These are phyloP conservation scores for Raja brachyura DNA, from an alignment of 2,113 vertebrate species.

Conservation along the genomic window DNA sequence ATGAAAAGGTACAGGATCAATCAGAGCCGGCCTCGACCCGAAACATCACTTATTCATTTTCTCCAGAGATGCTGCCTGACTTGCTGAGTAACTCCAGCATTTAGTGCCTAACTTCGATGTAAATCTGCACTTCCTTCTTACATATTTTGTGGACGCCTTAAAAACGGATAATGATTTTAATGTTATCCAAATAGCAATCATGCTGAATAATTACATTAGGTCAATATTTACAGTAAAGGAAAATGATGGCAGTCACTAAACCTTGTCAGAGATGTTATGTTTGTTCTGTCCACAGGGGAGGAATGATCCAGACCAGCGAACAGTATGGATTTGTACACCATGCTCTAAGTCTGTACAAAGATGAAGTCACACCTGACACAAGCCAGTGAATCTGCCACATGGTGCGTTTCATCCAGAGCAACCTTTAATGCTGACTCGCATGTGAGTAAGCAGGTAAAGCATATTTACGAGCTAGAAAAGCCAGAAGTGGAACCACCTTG, in stretches of 20 bases:
- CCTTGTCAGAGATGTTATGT: neutral
- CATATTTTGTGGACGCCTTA: too few relatives aligned
- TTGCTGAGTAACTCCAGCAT: too few relatives aligned
- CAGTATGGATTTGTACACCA: constrained; percentile 97
- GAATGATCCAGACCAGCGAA: constrained; percentile 96
- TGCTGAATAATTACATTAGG: too few relatives aligned
- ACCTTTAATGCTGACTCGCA: neutral
- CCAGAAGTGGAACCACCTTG: neutral
- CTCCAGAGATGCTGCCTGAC: too few relatives aligned
- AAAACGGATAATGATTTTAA: too few relatives aligned
- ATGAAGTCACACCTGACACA: constrained; percentile 68
- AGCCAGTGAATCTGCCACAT: constrained; percentile 62
- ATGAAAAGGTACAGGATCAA: too few relatives aligned
- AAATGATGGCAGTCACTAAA: neutral
- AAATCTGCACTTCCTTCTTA: too few relatives aligned
- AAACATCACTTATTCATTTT: too few relatives aligned
- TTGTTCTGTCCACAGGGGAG: constrained; percentile 65
- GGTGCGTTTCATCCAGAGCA: neutral
- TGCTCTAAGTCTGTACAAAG: constrained; percentile 78
- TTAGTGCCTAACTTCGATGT: too few relatives aligned
- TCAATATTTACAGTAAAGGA: too few relatives aligned
- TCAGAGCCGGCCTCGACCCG: too few relatives aligned
- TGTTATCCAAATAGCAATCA: too few relatives aligned
- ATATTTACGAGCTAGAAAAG: neutral
- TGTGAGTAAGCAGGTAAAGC: neutral